Conservation (phyloP, 2,113 vertebrate species). For the Sylvia atricapilla region DNA sequence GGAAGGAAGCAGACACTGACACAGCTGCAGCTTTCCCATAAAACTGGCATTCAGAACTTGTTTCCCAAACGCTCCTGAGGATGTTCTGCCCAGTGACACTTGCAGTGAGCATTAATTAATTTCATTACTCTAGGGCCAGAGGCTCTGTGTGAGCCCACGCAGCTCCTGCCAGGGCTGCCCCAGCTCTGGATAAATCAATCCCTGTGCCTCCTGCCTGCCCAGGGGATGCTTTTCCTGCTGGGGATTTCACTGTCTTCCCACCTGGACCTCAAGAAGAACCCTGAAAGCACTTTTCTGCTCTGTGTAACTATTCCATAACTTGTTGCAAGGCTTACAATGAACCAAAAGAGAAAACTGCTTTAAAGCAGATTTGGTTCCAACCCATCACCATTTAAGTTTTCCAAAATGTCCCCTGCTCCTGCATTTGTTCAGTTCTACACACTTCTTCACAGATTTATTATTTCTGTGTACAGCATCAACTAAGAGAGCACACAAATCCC, state of each 20-base stretch:
- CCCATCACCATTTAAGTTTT: not conserved
- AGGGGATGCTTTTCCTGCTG: not conserved
- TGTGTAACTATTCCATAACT: not conserved
- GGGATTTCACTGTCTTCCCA: not conserved
- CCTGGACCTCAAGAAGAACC: not conserved
- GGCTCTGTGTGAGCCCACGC: not conserved
- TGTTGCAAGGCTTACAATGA: not conserved
- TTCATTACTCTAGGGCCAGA: not conserved
- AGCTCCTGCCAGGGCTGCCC: not conserved
- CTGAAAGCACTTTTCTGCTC: not conserved
- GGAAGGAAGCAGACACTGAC: not conserved
- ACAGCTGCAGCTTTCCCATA: not conserved
- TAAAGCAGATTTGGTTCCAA: not conserved
- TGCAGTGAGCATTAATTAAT: fast-evolving
- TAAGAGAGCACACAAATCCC: not conserved
- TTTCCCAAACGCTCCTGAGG: not conserved
- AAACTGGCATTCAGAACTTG: not conserved
- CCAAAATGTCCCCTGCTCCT: not conserved
- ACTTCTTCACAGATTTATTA: not conserved
- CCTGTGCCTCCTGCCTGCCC: not conserved
- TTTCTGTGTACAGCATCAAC: not conserved
- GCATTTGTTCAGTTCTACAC: not conserved
- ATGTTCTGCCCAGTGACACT: not conserved
- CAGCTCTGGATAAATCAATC: not conserved
- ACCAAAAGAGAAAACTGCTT: not conserved